These are phyloP conservation scores for Chrysotoxum bicinctum DNA, from an alignment of 2,888 invertebrate genomes.

Conservation along the genomic window DNA sequence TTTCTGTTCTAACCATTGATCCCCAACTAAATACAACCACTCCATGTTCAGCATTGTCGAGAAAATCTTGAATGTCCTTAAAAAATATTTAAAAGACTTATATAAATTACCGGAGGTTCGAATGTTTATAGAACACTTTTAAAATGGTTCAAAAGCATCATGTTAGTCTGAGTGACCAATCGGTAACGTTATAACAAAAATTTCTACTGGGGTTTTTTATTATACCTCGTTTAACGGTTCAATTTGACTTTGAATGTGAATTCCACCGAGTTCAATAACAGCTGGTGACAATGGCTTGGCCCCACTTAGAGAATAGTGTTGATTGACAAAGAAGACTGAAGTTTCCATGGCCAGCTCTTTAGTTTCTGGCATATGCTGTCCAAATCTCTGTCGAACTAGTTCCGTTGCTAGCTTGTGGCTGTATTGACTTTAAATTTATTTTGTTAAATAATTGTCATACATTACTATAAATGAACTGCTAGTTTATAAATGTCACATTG, in stretches of 20 bases:
- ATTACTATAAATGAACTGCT: not conserved
- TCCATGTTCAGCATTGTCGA: conserved; percentile 85
- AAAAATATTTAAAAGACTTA: not conserved
- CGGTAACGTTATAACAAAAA: too few species aligned
- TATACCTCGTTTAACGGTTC: conserved; percentile 78
- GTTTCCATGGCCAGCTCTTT: conserved; percentile 81
- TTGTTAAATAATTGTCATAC: not conserved
- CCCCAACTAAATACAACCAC: conserved; percentile 88
- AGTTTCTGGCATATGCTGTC: conserved; percentile 82
- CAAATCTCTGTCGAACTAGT: conserved; percentile 79
- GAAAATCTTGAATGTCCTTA: conserved; percentile 83
- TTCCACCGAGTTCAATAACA: conserved; percentile 83
- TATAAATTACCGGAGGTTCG: not conserved
- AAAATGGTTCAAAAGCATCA: not conserved
- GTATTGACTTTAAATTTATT: conserved; percentile 56
- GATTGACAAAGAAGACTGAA: conserved; percentile 82
- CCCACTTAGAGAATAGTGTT: conserved; percentile 83
- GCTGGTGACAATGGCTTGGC: conserved; percentile 82
- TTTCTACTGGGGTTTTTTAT: too few species aligned
- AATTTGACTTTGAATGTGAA: conserved; percentile 81
- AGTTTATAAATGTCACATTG: not conserved
- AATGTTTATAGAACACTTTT: not conserved
- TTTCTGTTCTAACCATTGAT: conserved; percentile 85
- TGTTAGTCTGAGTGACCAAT: too few species aligned
- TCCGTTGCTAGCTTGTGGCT: conserved; percentile 75